Evolutionary conservation across 37 sponge, comb jelly and placozoan genomes (phyloP), one percentile per base, ranked within the genome.

Genomic region (Cliona cf. orientalis): DNA sequence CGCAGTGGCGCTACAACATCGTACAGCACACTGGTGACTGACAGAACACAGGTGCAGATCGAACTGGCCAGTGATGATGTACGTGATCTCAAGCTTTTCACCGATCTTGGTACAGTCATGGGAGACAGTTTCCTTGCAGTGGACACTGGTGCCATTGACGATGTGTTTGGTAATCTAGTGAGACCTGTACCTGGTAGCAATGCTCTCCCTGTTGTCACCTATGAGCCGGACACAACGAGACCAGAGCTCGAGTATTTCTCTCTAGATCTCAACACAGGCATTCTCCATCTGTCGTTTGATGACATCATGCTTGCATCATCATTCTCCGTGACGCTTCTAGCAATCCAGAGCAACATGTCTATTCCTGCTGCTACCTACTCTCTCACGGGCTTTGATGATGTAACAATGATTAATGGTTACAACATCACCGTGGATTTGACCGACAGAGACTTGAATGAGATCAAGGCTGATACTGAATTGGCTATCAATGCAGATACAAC

Each of bases 271-370:
- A 74, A 93, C 56, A 62, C 57, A 44, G 94, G 94, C 5, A 38
- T 58, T 11, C 55, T 96, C 2, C 36, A 33, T n/a, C 66, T 96
- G 32, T 90, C 88, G 0, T 96, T 91, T 80, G 82, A 95, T 91
- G 89, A 91, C 63, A 72, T 95, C 45, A 84, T 95, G 91, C 65
- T 80, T 61, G 84, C 74, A 0, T 69, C 74, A 2, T 72, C 79
- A 9, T 49, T 95, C 17, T 58, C 53, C 5, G 62, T 79, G 31
- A 67, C 23, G 0, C 76, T 61, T 26, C 35, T 95, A 21, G 41
- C 72, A 35, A 37, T 91, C 32, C 95, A 88, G 25, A 64, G 53
- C 22, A 45, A 65, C 45, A 38, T 53, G 1, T 67, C 67, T 44
- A 40, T 58, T 25, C 32, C 57, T 43, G 67, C n/a, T 12, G 19